Percentiles rank a stretch among this genome's conserved stretches.
These are phyloP conservation scores for Polyploca ridens DNA, from an alignment of 2,888 invertebrate genomes.

Conservation along the genomic window DNA sequence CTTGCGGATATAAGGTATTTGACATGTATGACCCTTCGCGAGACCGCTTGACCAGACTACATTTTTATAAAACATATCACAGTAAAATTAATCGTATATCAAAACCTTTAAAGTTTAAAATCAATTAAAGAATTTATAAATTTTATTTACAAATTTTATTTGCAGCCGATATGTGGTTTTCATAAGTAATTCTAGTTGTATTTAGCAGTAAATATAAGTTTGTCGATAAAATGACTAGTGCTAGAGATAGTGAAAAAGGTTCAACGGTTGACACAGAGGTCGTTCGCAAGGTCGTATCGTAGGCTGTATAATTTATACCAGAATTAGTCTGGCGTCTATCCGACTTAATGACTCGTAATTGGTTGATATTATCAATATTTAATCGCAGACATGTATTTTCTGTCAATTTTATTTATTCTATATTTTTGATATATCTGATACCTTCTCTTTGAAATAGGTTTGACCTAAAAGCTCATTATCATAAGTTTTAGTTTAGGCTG, in stretches of 20 bases:
- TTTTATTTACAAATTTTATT: no score
- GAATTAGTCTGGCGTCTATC: slow-evolving; percentile 8
- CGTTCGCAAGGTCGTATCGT: slow-evolving; percentile 56
- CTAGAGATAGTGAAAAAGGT: slow-evolving; percentile 62
- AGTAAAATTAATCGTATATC: neutral
- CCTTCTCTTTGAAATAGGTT: neutral
- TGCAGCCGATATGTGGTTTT: no score
- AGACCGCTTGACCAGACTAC: slow-evolving; percentile 18
- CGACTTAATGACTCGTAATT: neutral
- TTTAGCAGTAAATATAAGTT: no score
- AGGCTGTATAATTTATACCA: slow-evolving; percentile 14
- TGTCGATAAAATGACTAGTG: neutral
- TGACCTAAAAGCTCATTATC: no score
- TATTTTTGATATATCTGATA: neutral
- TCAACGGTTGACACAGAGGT: slow-evolving; percentile 58
- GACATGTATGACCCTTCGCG: slow-evolving; percentile 18
- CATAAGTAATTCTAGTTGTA: no score
- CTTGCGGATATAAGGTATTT: slow-evolving; percentile 29
- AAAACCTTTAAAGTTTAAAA: neutral
- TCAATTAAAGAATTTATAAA: neutral
- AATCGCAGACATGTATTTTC: no score
- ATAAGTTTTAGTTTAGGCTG: no score
- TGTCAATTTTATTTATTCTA: no score
- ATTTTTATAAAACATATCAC: neutral
- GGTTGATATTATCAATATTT: slow-evolving; percentile 5